These are phyloP conservation scores for Grus americana DNA, from an alignment of 2,113 vertebrate species.

Conservation along the genomic window DNA sequence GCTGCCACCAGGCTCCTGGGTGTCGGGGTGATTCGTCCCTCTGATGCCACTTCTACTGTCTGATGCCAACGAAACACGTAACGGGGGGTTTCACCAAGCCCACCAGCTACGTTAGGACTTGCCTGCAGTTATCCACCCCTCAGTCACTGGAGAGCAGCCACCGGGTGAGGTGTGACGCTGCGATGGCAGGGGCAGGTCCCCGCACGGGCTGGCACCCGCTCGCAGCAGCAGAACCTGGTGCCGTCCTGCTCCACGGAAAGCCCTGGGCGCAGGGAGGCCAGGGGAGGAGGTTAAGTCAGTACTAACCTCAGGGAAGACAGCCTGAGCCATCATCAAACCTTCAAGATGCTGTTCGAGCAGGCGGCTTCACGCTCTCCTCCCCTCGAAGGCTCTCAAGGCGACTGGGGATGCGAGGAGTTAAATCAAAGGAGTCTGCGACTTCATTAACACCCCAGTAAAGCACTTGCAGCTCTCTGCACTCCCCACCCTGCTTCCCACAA, in stretches of 20 bases:
- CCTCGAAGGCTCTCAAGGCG: neutral
- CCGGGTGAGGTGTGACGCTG: too few species aligned
- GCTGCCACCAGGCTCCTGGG: neutral
- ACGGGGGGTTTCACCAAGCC: neutral
- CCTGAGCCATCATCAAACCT: neutral
- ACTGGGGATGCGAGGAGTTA: neutral
- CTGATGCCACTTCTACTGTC: neutral
- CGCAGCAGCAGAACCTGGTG: too few species aligned
- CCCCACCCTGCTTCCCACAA: neutral
- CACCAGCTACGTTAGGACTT: neutral
- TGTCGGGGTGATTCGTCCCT: too few species aligned
- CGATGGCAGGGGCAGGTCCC: too few species aligned
- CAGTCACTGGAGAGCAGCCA: neutral
- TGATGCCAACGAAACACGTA: neutral
- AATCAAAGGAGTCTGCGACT: neutral
- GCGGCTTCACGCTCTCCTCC: neutral
- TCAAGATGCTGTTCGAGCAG: neutral
- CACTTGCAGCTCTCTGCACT: fast-evolving
- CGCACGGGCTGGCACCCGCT: too few species aligned
- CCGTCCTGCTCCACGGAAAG: neutral
- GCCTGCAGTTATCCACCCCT: neutral
- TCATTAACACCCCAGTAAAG: neutral
- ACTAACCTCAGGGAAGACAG: neutral
- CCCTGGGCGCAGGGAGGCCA: neutral
- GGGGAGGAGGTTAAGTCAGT: neutral